Conservation (phyloP, 2,888 invertebrate genomes). For the Encarsia formosa region DNA sequence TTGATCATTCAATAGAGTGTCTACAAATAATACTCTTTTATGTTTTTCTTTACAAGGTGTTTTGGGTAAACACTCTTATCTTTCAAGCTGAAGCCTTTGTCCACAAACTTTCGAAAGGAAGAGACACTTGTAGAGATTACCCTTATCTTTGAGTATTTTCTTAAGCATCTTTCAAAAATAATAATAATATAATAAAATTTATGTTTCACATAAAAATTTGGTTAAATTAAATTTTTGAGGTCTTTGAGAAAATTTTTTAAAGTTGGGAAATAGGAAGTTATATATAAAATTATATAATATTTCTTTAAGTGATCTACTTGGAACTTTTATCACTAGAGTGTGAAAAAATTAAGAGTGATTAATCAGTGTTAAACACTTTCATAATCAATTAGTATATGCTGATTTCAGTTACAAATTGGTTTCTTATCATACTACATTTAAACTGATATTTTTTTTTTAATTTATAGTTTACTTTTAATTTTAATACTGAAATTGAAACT, state of each 20-base stretch:
- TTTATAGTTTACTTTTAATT: background rate
- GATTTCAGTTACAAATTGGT: constrained; percentile 7
- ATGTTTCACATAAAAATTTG: background rate
- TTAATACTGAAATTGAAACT: too few species aligned
- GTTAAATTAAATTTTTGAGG: too few species aligned
- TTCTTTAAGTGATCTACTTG: constrained; percentile 29
- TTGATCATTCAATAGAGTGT: constrained; percentile 7
- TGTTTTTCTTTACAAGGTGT: constrained; percentile 9
- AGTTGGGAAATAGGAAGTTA: too few species aligned
- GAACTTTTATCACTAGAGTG: constrained; percentile 22
- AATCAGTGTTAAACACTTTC: constrained; percentile 4
- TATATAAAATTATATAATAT: constrained; percentile 30
- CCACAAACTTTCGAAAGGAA: constrained; percentile 14
- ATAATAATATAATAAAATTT: background rate
- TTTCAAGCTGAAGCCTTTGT: constrained; percentile 7
- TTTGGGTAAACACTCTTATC: constrained; percentile 32
- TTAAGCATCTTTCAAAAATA: constrained; percentile 1
- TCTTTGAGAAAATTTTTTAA: too few species aligned
- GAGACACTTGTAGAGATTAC: constrained; percentile 12
- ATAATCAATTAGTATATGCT: constrained; percentile 9
- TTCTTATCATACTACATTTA: background rate
- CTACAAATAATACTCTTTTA: constrained; percentile 32
- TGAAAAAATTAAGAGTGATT: constrained; percentile 8
- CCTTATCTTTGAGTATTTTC: constrained; percentile 11
- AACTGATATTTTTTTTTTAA: background rate